These are phyloP conservation scores for Hypercompe scribonia DNA, from an alignment of 2,888 invertebrate genomes.

Conservation along the genomic window DNA sequence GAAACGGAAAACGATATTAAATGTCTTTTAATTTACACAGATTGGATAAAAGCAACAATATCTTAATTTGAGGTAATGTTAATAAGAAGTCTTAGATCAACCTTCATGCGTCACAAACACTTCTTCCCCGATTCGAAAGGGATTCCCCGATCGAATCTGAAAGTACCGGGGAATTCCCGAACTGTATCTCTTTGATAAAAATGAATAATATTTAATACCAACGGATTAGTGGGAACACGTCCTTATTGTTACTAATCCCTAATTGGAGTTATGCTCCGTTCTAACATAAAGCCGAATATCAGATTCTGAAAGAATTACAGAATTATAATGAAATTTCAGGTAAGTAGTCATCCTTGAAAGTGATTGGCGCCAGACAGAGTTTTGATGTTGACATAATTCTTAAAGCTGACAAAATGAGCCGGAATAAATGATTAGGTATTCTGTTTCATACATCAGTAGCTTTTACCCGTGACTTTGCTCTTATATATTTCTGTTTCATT, in stretches of 20 bases:
- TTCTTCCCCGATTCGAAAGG: neutral
- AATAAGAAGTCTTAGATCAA: no score
- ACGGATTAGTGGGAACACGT: neutral
- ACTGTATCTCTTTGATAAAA: neutral
- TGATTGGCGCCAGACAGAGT: slow-evolving; percentile 6
- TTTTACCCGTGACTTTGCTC: neutral
- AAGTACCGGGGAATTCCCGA: neutral
- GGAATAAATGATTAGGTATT: slow-evolving; percentile 3
- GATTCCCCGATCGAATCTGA: neutral
- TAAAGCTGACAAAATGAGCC: slow-evolving; percentile 7
- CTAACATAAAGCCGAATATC: slow-evolving; percentile 9
- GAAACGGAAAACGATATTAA: neutral
- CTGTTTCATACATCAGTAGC: neutral
- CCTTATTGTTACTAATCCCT: neutral
- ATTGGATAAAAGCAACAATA: no score
- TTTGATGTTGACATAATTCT: slow-evolving; percentile 17
- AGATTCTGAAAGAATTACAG: slow-evolving; percentile 9
- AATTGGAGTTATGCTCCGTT: neutral
- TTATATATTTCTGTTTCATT: neutral
- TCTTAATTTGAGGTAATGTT: no score
- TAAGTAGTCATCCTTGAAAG: slow-evolving; percentile 13
- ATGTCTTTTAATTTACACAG: no score
- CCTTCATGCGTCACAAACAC: neutral
- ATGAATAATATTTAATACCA: neutral
- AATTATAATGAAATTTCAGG: slow-evolving; percentile 16